Evolutionary conservation across 2,797 vertebrate species (phyloP).

Genomic region (Tokudaia tokunoshimensis): DNA sequence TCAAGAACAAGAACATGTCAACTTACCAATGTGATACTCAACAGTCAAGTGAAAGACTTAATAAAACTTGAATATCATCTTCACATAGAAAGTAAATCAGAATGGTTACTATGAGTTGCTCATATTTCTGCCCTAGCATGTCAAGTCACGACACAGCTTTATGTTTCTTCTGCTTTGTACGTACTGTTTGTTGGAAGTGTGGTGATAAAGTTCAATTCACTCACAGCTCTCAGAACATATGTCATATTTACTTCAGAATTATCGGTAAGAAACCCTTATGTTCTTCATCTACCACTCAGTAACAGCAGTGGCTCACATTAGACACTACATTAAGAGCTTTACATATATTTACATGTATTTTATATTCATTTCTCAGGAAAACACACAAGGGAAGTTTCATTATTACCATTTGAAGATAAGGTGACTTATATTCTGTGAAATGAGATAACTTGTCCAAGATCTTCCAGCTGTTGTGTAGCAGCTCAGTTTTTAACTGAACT

Average conservation of each 20-base stretch:
- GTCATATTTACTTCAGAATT: background rate
- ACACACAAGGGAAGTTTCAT: background rate
- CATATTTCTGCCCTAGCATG: background rate
- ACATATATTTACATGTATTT: constrained; percentile 37
- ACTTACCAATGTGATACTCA: background rate
- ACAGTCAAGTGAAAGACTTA: background rate
- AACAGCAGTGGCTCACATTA: background rate
- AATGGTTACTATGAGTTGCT: background rate
- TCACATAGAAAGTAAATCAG: background rate
- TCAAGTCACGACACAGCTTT: background rate
- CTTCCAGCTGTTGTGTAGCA: constrained; percentile 8
- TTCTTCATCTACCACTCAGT: background rate
- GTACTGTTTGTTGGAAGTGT: background rate
- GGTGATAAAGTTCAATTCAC: background rate
- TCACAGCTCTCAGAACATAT: background rate
- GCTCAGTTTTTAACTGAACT: constrained; percentile 1
- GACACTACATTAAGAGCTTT: background rate
- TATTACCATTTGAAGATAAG: background rate
- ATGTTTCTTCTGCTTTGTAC: background rate
- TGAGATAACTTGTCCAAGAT: constrained; percentile 42
- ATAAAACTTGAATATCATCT: background rate
- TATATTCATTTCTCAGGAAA: constrained; percentile 24
- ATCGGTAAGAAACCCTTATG: background rate
- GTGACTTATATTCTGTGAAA: background rate
- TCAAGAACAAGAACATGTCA: background rate